Base-by-base conservation (phyloP, 2,797 vertebrate genomes). In the Esox masquinongy region DNA sequence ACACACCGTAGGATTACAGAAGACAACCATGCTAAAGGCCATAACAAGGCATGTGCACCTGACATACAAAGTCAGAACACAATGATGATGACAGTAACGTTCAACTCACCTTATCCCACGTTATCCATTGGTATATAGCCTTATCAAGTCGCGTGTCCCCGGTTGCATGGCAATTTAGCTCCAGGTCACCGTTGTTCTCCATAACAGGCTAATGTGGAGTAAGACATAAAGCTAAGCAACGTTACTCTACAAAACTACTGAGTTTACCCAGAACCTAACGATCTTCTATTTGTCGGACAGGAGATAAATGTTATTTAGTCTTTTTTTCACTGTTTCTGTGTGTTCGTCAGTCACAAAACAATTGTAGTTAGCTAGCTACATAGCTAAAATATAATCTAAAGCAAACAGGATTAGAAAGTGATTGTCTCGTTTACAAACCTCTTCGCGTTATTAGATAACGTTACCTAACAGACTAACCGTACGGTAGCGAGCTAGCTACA, bases 131-230 rank as follows among this genome's bases (percentile, higher is more conserved):
- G 66, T 82, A 91, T 78, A 96, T 85, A 59, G 94, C 94, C 68
- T 88, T 84, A 88, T 97, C 95, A 49, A 98, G 91, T 91, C 91
- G 91, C 76, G 88, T 88, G 82, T 97, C 96, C 1, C 96, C 96
- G 75, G 93, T 95, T 74, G 84, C 84, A 78, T 77, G 85, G 74
- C 79, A 78, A 83, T 87, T 96, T 95, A 68, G 94, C 89, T 96
- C 95, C 72, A 94, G 85, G 77, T 96, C 96, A 14, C 87, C 94
- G 73, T 80, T 81, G 53, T 92, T 89, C 6, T 83, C 92, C 93
- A 73, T 47, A 73, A 31, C 24, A 64, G 16, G 16, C 24, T 47
- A 34, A 24, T 64, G 8, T 47, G 59, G 34, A 47, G 29, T 24
- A 73, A 50, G 47, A 59, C 61, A 31, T 74, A 12, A 34, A 51